Base-by-base conservation (phyloP, 2,113 vertebrate species). In the Tympanuchus pallidicinctus region DNA sequence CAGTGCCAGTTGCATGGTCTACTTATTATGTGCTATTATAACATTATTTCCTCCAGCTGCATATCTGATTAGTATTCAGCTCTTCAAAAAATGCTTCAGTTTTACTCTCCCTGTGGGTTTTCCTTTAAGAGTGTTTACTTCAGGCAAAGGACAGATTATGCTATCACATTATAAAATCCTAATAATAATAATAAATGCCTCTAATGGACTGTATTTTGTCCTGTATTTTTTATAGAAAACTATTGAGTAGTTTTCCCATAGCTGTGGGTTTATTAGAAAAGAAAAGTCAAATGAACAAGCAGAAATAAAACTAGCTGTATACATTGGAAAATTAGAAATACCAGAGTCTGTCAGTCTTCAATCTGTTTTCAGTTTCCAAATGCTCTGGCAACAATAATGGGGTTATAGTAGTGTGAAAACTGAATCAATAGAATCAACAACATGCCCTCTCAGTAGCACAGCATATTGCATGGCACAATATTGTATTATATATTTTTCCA, bases 71-170 rank as follows among this genome's bases (percentile, higher is more conserved):
- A 92, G 69, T 88, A 96, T 93, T 90, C 81, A 88, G 10, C 60
- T 48, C 91, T 91, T 95, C n/a, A 40, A 69, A 89, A 90, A 92
- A 76, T 40, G 27, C 71, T 84, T 70, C 75, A 25, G 36, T 87
- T 95, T 94, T 93, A 71, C n/a, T 65, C 47, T 92, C 91, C 78
- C 86, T 38, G 2, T 45, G 80, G 94, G 88, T 60, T 81, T 84
- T 24, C 25, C 42, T 96, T 81, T 87, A 91, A 88, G 70, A 88
- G 28, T 95, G 87, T 92, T 95, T 93, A 90, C 92, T 94, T 91
- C 71, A 92, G 94, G 90, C 86, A 85, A 86, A 93, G 60, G 82
- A 95, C 43, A 61, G 77, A 92, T 90, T 73, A 94, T 92, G 43
- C 83, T 90, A 78, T 94, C 71, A 50, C 73, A 32, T 78, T 91